Conservation (phyloP, 2,888 invertebrate genomes). For the Schizaphis graminum region DNA sequence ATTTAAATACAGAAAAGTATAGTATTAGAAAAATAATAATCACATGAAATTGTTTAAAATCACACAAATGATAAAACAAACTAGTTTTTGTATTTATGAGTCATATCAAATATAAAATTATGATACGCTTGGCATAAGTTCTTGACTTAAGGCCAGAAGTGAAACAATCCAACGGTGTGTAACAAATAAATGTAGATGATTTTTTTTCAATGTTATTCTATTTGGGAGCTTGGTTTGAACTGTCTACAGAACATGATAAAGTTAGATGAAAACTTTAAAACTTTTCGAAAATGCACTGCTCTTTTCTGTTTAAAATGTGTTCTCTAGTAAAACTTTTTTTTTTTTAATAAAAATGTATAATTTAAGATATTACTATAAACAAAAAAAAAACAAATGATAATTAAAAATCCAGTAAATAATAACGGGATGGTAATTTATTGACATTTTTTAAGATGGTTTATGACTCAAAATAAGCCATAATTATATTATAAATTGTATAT, state of each 20-base stretch:
- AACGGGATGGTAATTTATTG: neutral
- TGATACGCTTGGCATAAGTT: conserved; percentile 61
- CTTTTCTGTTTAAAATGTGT: neutral
- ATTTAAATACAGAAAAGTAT: neutral
- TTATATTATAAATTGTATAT: neutral
- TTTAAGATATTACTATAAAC: neutral
- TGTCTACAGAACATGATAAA: conserved; percentile 9
- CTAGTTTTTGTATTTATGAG: conserved; percentile 30
- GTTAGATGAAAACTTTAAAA: conserved; percentile 7
- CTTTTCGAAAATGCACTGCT: neutral
- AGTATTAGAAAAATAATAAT: neutral
- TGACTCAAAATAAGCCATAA: neutral
- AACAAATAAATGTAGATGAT: conserved; percentile 56
- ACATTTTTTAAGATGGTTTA: neutral
- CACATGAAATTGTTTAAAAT: neutral
- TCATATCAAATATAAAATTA: conserved; percentile 54
- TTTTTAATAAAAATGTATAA: conserved; percentile 11
- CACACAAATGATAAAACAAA: neutral
- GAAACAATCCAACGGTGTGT: conserved; percentile 57
- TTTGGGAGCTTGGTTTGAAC: neutral
- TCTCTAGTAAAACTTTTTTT: conserved; percentile 31
- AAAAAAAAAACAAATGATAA: neutral
- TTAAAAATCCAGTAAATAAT: conserved; percentile 4
- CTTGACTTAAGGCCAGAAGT: conserved; percentile 59
- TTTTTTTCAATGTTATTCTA: conserved; percentile 45